These are phyloP conservation scores for Napeogenes inachia DNA, from an alignment of 2,888 invertebrate species.

Conservation along the genomic window DNA sequence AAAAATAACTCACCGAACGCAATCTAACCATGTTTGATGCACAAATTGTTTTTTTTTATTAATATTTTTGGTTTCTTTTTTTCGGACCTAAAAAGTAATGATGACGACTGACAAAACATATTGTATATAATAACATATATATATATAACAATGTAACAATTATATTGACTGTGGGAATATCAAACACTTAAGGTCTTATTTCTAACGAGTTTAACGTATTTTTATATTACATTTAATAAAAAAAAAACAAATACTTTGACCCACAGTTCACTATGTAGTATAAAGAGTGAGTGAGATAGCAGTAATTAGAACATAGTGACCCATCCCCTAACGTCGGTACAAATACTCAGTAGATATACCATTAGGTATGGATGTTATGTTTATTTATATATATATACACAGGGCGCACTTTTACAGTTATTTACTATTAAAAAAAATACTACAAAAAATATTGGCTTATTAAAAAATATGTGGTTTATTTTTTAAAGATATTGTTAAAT, in stretches of 20 bases:
- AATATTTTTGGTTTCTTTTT: constrained; percentile 28
- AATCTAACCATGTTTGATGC: constrained; percentile 18
- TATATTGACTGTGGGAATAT: constrained; percentile 40
- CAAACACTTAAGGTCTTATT: neutral
- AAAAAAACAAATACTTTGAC: neutral
- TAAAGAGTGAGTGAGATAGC: constrained; percentile 64
- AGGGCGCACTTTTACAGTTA: constrained; percentile 40
- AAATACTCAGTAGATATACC: constrained; percentile 73
- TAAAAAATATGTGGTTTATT: too few species aligned
- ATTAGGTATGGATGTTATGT: constrained; percentile 34
- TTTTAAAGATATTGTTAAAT: too few species aligned
- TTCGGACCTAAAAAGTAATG: constrained; percentile 38
- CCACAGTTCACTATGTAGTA: constrained; percentile 39
- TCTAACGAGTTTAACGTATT: neutral
- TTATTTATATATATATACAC: constrained; percentile 37
- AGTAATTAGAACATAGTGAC: constrained; percentile 48
- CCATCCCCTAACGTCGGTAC: constrained; percentile 64
- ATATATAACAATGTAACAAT: constrained; percentile 10
- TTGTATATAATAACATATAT: constrained; percentile 62
- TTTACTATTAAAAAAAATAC: neutral
- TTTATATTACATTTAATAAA: neutral
- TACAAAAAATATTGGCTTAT: too few species aligned
- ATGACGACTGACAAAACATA: constrained; percentile 58
- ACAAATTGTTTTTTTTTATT: constrained; percentile 31
- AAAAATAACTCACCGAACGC: constrained; percentile 39